phyloP scores from a whole-genome alignment of 1,140 invertebrate genomes.

The Saxidomus purpurata region DNA sequence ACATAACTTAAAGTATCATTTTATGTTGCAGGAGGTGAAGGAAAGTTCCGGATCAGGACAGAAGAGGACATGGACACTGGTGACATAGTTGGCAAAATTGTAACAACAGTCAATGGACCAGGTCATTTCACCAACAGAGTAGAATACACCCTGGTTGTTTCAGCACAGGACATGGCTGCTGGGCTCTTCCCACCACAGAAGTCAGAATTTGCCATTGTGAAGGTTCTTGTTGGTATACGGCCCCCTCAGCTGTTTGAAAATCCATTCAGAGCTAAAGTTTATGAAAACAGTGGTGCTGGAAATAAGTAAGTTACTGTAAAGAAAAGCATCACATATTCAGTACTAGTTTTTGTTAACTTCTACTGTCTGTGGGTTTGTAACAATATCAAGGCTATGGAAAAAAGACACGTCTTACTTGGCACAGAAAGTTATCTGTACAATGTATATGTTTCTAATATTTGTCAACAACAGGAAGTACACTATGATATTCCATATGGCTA shows the following conservation, averaged over 20 bases:
- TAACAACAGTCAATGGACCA: slow-evolving; percentile 73
- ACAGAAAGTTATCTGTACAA: no score
- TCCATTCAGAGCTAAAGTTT: slow-evolving; percentile 74
- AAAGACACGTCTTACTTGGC: no score
- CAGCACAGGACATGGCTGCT: slow-evolving; percentile 72
- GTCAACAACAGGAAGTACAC: no score
- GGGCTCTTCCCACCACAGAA: slow-evolving; percentile 59
- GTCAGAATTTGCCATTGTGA: slow-evolving; percentile 73
- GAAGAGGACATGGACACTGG: slow-evolving; percentile 63
- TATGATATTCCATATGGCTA: no score
- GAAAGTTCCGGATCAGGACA: slow-evolving; percentile 73
- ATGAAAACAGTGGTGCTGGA: slow-evolving; percentile 76
- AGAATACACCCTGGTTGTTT: slow-evolving; percentile 75
- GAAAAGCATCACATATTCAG: no score
- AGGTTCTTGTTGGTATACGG: slow-evolving; percentile 73
- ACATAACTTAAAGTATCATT: no score
- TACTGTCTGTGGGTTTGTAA: no score
- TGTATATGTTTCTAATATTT: no score
- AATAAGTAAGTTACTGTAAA: slow-evolving; percentile 76
- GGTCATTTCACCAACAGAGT: slow-evolving; percentile 72
- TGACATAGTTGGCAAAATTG: slow-evolving; percentile 73
- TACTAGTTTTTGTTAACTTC: no score
- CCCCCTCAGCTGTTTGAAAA: slow-evolving; percentile 80
- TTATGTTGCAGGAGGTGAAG: slow-evolving; percentile 70
- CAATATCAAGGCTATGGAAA: no score